Conservation (phyloP, 2,113 vertebrate species). For the Taxidea taxus region DNA sequence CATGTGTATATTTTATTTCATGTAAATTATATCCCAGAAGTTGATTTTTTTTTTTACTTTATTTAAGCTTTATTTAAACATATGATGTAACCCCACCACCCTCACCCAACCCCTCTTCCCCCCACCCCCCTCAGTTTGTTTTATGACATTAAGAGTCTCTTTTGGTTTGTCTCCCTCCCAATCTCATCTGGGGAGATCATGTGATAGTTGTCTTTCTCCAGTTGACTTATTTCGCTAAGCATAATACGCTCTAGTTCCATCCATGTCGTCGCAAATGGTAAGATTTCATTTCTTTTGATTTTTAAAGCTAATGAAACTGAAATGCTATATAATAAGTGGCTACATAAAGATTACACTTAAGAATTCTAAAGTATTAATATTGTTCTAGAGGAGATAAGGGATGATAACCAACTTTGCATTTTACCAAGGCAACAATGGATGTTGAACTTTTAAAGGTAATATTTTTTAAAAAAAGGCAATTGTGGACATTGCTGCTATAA, state of each 20-base stretch:
- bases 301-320: not conserved
- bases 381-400: not conserved
- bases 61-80: too few relatives aligned
- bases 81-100: too few relatives aligned
- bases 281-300: too few relatives aligned
- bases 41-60: conserved; percentile 31
- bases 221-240: too few relatives aligned
- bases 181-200: too few relatives aligned
- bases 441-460: not conserved
- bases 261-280: too few relatives aligned
- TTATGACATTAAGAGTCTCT: too few relatives aligned
- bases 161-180: too few relatives aligned
- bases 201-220: too few relatives aligned
- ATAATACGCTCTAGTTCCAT: too few relatives aligned
- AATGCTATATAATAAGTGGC: not conserved
- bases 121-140: too few relatives aligned
- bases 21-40: not conserved
- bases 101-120: too few relatives aligned
- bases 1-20: not conserved
- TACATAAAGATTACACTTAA: not conserved
- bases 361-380: not conserved
- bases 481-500: not conserved
- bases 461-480: not conserved
- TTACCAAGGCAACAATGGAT: not conserved
- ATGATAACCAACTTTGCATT: not conserved